Evolutionary conservation across 1,140 invertebrate genomes (phyloP).

Genomic region (Euglossa dilemma): DNA sequence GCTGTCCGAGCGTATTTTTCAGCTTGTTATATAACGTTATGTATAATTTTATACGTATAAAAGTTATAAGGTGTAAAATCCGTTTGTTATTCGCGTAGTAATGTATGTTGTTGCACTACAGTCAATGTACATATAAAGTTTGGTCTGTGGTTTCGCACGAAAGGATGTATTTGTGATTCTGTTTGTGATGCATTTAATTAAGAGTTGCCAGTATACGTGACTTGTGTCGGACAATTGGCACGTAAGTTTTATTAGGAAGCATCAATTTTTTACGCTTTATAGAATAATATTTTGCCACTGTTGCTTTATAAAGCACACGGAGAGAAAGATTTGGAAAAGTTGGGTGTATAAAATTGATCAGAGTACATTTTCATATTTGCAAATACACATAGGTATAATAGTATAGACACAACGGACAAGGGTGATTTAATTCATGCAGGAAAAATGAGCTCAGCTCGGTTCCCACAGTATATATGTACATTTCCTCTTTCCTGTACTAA

Average conservation of each 20-base stretch:
- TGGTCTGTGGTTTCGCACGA: background rate
- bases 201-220: conserved; percentile 7
- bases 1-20: background rate
- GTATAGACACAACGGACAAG: conserved; percentile 32
- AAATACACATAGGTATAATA: conserved; percentile 32
- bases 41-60: background rate
- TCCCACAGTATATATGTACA: conserved; percentile 60
- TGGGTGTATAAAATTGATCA: background rate
- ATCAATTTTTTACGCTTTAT: background rate
- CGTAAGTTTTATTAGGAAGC: conserved; percentile 7
- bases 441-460: conserved; percentile 69
- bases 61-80: background rate
- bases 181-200: conserved; percentile 43
- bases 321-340: background rate
- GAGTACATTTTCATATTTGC: background rate
- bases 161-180: conserved; percentile 30
- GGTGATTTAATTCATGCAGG: conserved; percentile 69
- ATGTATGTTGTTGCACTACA: background rate
- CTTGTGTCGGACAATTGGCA: conserved; percentile 1
- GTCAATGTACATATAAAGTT: background rate
- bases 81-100: background rate
- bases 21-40: too few relatives aligned
- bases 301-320: background rate
- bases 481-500: conserved; percentile 70
- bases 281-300: background rate